phyloP scores from a whole-genome alignment of 2,797 vertebrate species.

The Propithecus deckenii region DNA sequence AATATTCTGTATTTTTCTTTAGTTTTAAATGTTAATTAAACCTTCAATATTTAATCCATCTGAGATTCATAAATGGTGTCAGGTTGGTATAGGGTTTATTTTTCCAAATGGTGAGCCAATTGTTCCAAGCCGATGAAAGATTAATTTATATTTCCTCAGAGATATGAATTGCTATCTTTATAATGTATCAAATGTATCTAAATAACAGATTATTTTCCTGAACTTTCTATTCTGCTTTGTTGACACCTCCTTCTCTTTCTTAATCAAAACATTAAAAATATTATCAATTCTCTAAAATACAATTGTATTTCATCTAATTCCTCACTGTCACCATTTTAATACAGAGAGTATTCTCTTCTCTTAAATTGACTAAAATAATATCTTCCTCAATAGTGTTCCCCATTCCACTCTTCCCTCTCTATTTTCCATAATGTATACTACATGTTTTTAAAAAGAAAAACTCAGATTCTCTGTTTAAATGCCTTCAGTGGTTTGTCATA shows the following conservation, averaged over 20 bases:
- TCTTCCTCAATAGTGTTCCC: background rate
- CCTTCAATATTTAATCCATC: background rate
- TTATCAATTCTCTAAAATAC: background rate
- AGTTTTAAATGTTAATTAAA: background rate
- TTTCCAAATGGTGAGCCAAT: background rate
- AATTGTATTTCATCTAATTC: background rate
- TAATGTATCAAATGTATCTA: background rate
- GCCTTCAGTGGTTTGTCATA: background rate
- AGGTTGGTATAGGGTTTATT: background rate
- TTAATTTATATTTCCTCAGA: background rate
- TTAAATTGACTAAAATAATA: background rate
- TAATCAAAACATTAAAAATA: background rate
- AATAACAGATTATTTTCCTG: background rate
- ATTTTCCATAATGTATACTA: background rate
- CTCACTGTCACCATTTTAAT: background rate
- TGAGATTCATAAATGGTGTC: background rate
- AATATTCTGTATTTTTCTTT: background rate
- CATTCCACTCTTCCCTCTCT: background rate
- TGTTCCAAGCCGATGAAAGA: background rate
- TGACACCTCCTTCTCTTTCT: background rate
- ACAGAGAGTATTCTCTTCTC: background rate
- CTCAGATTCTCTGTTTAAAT: background rate
- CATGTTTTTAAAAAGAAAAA: background rate
- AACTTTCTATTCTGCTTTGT: background rate
- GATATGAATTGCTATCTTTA: background rate